Percentiles rank a stretch among this genome's conserved stretches.
These are phyloP conservation scores for Acanthurus leucopareius DNA, from an alignment of 2,797 vertebrate species.

Conservation along the genomic window DNA sequence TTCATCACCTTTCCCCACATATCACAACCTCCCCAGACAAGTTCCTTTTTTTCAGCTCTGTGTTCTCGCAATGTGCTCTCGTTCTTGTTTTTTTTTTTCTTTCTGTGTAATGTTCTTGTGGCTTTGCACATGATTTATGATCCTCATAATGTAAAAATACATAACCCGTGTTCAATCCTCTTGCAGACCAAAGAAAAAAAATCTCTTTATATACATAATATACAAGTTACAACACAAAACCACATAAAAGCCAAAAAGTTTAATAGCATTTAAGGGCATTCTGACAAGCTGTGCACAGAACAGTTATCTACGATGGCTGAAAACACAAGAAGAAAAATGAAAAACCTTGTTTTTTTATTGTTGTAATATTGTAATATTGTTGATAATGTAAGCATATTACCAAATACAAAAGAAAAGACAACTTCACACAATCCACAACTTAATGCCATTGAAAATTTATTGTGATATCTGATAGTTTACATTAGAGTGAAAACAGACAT, in stretches of 20 bases:
- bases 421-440: conserved; percentile 26
- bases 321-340: not conserved
- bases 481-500: conserved; percentile 94
- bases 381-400: too few species aligned
- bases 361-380: too few species aligned
- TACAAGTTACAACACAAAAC: not conserved
- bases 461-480: conserved; percentile 95
- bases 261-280: not conserved
- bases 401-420: too few species aligned
- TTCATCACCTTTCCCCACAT: conserved; percentile 17
- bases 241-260: not conserved
- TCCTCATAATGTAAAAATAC: not conserved
- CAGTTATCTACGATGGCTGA: not conserved
- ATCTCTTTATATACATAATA: not conserved
- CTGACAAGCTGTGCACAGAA: not conserved
- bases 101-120: not conserved
- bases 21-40: not conserved
- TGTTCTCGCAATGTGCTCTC: not conserved
- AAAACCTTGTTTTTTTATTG: not conserved
- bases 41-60: not conserved
- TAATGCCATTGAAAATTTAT: conserved; percentile 93
- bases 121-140: not conserved
- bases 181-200: not conserved
- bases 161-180: too few species aligned
- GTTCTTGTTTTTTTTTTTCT: conserved; percentile 6